Conservation (phyloP, 2,888 invertebrate species). For the Aporophyla lueneburgensis region DNA sequence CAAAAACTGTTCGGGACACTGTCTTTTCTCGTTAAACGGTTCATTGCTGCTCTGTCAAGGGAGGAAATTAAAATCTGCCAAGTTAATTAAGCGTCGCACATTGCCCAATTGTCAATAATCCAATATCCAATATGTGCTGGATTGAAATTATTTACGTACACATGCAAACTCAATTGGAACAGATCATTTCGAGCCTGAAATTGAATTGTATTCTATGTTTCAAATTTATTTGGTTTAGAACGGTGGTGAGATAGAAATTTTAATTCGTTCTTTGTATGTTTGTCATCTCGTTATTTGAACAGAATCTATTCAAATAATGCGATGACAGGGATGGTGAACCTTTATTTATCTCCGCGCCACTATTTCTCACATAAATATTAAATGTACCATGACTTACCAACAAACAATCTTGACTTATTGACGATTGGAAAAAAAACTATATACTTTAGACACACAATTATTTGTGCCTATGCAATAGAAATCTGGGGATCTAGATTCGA, state of each 20-base stretch:
- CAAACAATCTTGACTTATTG: too few species aligned
- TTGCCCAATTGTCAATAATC: slow-evolving; percentile 53
- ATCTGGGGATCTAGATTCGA: too few species aligned
- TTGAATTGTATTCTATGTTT: slow-evolving; percentile 40
- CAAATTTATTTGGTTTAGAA: slow-evolving; percentile 34
- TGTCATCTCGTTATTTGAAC: neutral
- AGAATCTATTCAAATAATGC: too few species aligned
- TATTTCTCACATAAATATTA: too few species aligned
- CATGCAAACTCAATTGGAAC: slow-evolving; percentile 45
- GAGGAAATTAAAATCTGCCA: slow-evolving; percentile 69
- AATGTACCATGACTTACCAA: too few species aligned
- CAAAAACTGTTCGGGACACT: slow-evolving; percentile 6
- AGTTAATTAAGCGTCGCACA: slow-evolving; percentile 67
- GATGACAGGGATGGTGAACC: too few species aligned
- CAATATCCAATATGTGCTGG: slow-evolving; percentile 47
- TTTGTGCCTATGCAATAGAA: too few species aligned
- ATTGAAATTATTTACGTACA: slow-evolving; percentile 52
- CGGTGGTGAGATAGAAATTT: neutral
- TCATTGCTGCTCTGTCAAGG: slow-evolving; percentile 44
- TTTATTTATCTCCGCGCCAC: too few species aligned
- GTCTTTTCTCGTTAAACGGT: slow-evolving; percentile 45
- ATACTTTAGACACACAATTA: too few species aligned
- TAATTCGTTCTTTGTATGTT: slow-evolving; percentile 3
- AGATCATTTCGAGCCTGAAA: slow-evolving; percentile 52
- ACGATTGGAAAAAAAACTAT: too few species aligned